Conservation (phyloP, 2,797 vertebrate genomes). For the Orientallactaga sibirica region DNA sequence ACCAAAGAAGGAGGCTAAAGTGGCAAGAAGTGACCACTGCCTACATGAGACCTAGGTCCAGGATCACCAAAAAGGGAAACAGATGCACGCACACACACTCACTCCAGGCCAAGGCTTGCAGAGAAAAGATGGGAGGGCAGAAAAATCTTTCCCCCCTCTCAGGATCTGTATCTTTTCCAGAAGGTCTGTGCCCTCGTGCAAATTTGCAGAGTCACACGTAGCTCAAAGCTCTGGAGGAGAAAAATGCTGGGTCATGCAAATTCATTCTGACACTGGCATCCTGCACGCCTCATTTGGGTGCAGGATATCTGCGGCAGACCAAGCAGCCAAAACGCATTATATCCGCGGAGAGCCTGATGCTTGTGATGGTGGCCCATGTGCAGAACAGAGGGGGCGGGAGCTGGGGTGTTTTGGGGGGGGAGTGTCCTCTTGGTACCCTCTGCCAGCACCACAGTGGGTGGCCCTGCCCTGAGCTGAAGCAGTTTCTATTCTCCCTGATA, state of each 20-base stretch:
- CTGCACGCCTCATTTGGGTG: neutral
- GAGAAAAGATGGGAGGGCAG: neutral
- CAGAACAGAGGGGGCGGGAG: fast-evolving
- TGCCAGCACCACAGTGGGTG: neutral
- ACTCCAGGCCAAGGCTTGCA: fast-evolving
- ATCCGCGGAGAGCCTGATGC: neutral
- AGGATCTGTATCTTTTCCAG: neutral
- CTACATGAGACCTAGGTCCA: neutral
- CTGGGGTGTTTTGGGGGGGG: no score
- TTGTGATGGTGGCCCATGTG: fast-evolving
- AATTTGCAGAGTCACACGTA: neutral
- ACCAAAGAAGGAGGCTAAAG: neutral
- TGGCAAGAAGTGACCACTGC: neutral
- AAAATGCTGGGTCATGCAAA: neutral
- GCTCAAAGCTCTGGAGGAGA: neutral
- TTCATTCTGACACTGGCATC: neutral
- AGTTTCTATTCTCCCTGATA: neutral
- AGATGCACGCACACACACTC: no score
- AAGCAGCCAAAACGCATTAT: neutral
- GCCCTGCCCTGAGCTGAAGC: neutral
- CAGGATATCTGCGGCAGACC: neutral
- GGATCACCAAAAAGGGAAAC: neutral
- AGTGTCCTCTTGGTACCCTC: no score
- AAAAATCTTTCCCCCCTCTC: neutral
- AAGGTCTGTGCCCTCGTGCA: neutral